Evolutionary conservation across 2,113 vertebrate genomes (phyloP).

Genomic region (Oncorhynchus gorbuscha): DNA sequence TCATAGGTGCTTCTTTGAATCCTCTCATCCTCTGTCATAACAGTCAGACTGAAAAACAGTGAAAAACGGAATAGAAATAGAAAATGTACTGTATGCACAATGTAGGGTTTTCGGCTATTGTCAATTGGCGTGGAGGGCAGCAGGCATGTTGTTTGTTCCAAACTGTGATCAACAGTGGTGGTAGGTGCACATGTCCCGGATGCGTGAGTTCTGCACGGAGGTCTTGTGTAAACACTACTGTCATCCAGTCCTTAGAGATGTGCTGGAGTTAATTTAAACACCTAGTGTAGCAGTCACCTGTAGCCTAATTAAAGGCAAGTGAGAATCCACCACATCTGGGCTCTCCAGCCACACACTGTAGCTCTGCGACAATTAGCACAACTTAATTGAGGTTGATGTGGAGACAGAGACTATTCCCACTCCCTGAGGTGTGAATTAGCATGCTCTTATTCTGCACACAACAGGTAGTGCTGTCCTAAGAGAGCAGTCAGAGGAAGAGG

Average conservation of each 20-base stretch:
- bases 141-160: constrained; percentile 14
- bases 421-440: constrained; percentile 51
- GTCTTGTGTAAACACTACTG: constrained; percentile 35
- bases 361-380: constrained; percentile 42
- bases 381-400: constrained; percentile 37
- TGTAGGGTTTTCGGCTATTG: background rate
- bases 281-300: constrained; percentile 57
- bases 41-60: constrained; percentile 61
- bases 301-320: constrained; percentile 60
- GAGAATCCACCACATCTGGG: constrained; percentile 44
- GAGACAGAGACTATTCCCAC: constrained; percentile 33
- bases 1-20: constrained; percentile 60
- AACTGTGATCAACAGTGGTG: too few relatives aligned
- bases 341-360: background rate
- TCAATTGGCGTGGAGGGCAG: background rate
- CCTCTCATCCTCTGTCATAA: constrained; percentile 66
- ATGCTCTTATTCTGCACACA: constrained; percentile 24
- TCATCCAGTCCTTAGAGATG: constrained; percentile 50
- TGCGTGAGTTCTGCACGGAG: background rate
- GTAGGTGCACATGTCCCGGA: too few relatives aligned
- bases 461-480: constrained; percentile 2
- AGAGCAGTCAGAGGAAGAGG: constrained; percentile 12
- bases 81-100: background rate
- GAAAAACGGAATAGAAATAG: background rate
- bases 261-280: constrained; percentile 17